Percentiles rank a stretch among this genome's conserved stretches.
These are phyloP conservation scores for Periophthalmus modestus DNA, from an alignment of 2,113 vertebrate genomes.

Conservation along the genomic window DNA sequence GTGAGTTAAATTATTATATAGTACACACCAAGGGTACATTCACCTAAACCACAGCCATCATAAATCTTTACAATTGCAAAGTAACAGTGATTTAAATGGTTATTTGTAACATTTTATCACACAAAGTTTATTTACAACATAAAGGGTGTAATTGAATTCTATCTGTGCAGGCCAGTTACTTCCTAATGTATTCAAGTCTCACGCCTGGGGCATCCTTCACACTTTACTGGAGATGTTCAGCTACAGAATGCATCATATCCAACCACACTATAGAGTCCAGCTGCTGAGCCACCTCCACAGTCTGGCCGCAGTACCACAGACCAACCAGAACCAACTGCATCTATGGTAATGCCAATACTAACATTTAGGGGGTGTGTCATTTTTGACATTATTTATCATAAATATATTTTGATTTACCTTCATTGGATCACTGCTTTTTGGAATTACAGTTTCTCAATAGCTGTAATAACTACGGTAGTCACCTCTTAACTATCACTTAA, in stretches of 20 bases:
- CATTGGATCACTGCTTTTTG: too few species aligned
- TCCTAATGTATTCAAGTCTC: constrained; percentile 96
- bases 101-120: background rate
- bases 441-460: too few species aligned
- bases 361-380: background rate
- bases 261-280: constrained; percentile 96
- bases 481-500: too few species aligned
- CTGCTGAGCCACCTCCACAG: constrained; percentile 96
- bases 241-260: constrained; percentile 99
- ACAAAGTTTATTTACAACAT: background rate
- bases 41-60: background rate
- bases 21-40: background rate
- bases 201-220: constrained; percentile 97
- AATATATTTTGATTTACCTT: too few species aligned
- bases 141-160: background rate
- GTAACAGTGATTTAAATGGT: background rate
- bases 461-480: too few species aligned
- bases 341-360: constrained; percentile 78
- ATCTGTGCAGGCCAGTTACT: constrained; percentile 87
- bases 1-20: constrained; percentile 76
- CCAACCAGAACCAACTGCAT: constrained; percentile 98
- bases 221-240: constrained; percentile 98
- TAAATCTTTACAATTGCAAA: background rate
- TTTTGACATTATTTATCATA: too few species aligned
- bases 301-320: constrained; percentile 93